Conservation (phyloP, 2,888 invertebrate species). For the Brenthis ino region DNA sequence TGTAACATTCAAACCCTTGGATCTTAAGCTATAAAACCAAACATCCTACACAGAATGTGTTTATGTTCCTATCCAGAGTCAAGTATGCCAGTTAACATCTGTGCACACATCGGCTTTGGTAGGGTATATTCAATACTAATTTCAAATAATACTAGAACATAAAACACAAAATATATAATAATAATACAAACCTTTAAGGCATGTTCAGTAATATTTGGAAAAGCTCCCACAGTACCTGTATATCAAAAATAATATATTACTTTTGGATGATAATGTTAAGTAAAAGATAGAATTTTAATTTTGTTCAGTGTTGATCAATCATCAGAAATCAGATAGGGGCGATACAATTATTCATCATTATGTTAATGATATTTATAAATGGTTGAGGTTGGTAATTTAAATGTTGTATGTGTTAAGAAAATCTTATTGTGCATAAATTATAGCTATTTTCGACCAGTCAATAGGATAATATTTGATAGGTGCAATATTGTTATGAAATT, state of each 20-base stretch:
- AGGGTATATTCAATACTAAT: conserved; percentile 55
- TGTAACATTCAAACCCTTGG: conserved; percentile 37
- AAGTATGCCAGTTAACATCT: conserved; percentile 57
- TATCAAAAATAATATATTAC: too few species aligned
- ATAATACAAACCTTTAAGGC: too few species aligned
- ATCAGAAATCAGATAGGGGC: conserved; percentile 21
- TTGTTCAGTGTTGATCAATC: conserved; percentile 12
- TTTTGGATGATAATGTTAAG: background rate
- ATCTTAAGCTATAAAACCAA: conserved; percentile 53
- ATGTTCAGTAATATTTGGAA: too few species aligned
- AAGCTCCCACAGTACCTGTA: too few species aligned
- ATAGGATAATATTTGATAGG: too few species aligned
- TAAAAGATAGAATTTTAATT: background rate
- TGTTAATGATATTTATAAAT: background rate
- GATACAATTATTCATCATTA: conserved; percentile 19
- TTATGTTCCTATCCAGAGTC: conserved; percentile 81
- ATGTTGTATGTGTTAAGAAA: too few species aligned
- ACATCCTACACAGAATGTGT: conserved; percentile 69
- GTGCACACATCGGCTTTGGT: conserved; percentile 79
- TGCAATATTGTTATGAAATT: too few species aligned
- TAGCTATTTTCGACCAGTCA: too few species aligned
- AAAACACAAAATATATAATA: too few species aligned
- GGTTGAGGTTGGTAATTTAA: background rate
- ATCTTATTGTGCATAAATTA: too few species aligned
- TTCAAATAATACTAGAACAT: background rate